Evolutionary conservation across 2,113 vertebrate species (phyloP).

Genomic region (Deroptyus accipitrinus): DNA sequence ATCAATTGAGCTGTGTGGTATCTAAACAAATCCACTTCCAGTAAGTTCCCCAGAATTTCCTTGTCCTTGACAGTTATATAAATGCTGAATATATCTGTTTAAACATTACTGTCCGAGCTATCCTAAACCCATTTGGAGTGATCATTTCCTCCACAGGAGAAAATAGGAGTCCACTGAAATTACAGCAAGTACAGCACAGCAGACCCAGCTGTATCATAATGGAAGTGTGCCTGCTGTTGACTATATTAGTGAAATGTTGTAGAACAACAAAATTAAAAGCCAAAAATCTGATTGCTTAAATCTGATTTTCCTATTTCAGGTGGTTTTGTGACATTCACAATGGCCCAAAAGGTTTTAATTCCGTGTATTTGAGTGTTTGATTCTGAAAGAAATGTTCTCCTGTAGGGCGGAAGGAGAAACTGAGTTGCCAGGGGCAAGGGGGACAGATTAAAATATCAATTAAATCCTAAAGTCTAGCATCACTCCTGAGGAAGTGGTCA

Average conservation of each 20-base stretch:
- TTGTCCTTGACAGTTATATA: background rate
- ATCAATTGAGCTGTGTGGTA: conserved; percentile 40
- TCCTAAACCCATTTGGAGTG: background rate
- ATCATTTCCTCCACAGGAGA: background rate
- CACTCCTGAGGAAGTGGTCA: background rate
- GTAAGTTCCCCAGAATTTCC: conserved; percentile 26
- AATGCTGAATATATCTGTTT: background rate
- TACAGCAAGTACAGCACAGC: background rate
- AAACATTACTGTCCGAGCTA: background rate
- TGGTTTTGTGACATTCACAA: background rate
- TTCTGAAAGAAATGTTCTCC: background rate
- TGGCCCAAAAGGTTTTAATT: background rate
- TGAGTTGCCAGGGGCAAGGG: background rate
- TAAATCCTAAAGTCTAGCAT: background rate
- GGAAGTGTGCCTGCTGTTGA: background rate
- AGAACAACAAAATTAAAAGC: background rate
- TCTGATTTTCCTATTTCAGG: background rate
- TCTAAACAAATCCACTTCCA: conserved; percentile 29
- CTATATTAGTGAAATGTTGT: background rate
- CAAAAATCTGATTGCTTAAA: background rate
- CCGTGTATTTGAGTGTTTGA: background rate
- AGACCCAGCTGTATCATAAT: background rate
- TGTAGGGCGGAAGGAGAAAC: background rate
- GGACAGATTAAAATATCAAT: background rate
- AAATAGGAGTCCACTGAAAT: background rate